These are phyloP conservation scores for Aptenodytes patagonicus DNA, from an alignment of 2,113 vertebrate species.

Conservation along the genomic window DNA sequence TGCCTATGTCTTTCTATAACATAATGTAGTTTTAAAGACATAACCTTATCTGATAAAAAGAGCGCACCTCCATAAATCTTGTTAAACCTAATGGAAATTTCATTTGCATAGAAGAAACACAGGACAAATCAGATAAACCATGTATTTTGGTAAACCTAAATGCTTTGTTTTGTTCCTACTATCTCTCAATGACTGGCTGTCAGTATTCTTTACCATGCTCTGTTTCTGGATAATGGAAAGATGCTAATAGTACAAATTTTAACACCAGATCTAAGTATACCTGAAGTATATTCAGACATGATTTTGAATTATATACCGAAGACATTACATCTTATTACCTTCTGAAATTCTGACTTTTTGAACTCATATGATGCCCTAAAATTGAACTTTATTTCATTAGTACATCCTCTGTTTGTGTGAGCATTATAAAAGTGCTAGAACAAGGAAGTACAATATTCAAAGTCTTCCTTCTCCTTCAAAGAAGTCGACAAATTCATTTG, in stretches of 20 bases:
- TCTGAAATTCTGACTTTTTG: background rate
- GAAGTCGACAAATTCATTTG: background rate
- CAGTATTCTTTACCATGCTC: background rate
- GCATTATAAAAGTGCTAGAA: background rate
- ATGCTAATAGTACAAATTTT: background rate
- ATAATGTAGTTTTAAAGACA: background rate
- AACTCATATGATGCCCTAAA: background rate
- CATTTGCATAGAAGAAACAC: background rate
- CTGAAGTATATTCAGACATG: background rate
- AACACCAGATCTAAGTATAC: background rate
- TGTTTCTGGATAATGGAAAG: background rate
- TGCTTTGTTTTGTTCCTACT: background rate
- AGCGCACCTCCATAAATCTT: background rate
- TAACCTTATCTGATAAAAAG: background rate
- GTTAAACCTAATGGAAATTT: background rate
- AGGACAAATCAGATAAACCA: background rate
- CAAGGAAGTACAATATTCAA: background rate
- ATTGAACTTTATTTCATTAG: background rate
- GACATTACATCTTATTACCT: background rate
- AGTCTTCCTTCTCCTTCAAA: background rate
- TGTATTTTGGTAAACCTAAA: background rate
- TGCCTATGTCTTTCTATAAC: background rate
- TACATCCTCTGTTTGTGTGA: background rate
- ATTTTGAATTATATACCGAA: background rate
- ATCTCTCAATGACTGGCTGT: background rate